These are phyloP conservation scores for Cloeon dipterum DNA, from an alignment of 2,888 invertebrate genomes.

Conservation along the genomic window DNA sequence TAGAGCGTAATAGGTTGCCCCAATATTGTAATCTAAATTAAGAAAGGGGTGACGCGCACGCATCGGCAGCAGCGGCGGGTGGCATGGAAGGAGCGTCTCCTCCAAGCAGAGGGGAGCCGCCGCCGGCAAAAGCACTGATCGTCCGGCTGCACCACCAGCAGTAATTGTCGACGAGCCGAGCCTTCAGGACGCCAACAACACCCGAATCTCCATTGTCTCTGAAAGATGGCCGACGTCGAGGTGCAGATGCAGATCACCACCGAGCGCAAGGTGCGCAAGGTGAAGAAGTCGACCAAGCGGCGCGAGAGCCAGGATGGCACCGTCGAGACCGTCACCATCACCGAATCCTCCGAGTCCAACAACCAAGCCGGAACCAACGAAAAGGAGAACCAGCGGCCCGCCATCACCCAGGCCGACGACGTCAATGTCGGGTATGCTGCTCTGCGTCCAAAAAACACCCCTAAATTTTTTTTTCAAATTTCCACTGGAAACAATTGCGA, in stretches of 20 bases:
- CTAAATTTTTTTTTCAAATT: neutral
- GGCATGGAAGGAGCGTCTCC: neutral
- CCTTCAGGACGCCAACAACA: neutral
- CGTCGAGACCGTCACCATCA: conserved; percentile 48
- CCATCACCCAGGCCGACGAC: conserved; percentile 19
- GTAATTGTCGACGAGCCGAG: too few species aligned
- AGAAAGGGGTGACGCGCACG: neutral
- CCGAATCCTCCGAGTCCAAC: conserved; percentile 34
- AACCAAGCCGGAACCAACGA: too few species aligned
- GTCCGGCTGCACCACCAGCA: neutral
- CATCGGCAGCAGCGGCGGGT: neutral
- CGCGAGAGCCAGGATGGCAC: conserved; percentile 30
- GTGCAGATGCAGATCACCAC: conserved; percentile 68
- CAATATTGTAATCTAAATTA: too few species aligned
- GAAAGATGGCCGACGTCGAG: conserved; percentile 69
- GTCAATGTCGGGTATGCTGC: conserved; percentile 55
- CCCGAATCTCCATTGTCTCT: too few species aligned
- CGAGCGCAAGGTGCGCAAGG: conserved; percentile 68
- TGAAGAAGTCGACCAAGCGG: conserved; percentile 62
- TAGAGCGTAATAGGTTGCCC: too few species aligned
- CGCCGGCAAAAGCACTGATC: neutral
- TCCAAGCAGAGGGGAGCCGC: neutral
- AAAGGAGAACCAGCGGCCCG: conserved; percentile 7
- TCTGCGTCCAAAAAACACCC: conserved; percentile 25
- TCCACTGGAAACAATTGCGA: neutral